Evolutionary conservation across 2,113 vertebrate species (phyloP).

Genomic region (Microcebus griseorufus): DNA sequence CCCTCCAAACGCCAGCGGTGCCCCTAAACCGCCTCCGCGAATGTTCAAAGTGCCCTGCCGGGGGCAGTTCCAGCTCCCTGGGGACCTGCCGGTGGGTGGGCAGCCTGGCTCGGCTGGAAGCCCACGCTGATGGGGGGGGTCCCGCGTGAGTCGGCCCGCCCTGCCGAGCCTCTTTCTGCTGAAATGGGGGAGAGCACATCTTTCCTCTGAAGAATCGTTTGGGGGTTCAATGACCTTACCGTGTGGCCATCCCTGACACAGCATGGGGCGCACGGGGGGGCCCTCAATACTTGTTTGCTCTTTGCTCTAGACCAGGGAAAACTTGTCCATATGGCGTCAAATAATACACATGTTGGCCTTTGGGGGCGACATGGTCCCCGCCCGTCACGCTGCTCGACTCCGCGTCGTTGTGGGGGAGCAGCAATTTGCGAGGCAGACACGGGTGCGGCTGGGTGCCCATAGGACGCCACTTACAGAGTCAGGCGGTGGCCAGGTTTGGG

Average conservation of each 20-base stretch:
- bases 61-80: neutral
- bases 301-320: neutral
- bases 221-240: neutral
- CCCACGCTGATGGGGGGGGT: neutral
- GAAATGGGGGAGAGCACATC: neutral
- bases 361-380: neutral
- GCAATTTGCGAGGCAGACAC: neutral
- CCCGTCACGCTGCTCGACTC: neutral
- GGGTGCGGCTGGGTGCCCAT: neutral
- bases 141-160: rapidly evolving
- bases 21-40: neutral
- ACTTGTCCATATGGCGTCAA: neutral
- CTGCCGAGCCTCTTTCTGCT: neutral
- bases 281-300: rapidly evolving
- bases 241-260: neutral
- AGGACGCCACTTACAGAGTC: conserved; percentile 1
- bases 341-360: neutral
- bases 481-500: rapidly evolving
- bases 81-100: neutral
- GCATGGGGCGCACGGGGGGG: rapidly evolving
- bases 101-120: neutral
- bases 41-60: neutral
- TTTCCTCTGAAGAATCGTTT: neutral
- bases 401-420: neutral
- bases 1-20: neutral